phyloP scores from a whole-genome alignment of 2,888 invertebrate genomes.

The Sinotaia quadrata region DNA sequence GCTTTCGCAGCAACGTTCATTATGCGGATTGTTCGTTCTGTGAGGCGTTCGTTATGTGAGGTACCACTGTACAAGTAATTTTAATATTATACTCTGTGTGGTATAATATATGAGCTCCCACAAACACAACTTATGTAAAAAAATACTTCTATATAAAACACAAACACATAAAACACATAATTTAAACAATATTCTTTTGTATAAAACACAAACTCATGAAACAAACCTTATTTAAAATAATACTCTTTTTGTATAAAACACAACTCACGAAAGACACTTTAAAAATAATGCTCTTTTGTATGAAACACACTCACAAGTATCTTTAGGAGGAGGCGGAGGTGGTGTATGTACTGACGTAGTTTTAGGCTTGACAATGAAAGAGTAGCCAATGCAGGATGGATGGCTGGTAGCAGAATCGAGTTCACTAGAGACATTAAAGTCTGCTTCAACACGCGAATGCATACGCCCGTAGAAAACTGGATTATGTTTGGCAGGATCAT shows the following conservation, averaged over 20 bases:
- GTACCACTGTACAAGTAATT: no score
- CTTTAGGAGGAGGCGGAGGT: slow-evolving; percentile 60
- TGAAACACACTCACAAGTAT: slow-evolving; percentile 55
- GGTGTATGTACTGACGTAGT: slow-evolving; percentile 56
- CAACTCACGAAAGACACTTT: neutral
- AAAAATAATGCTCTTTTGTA: neutral
- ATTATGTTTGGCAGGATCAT: slow-evolving; percentile 65
- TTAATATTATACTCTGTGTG: no score
- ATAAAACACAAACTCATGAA: neutral
- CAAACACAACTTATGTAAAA: no score
- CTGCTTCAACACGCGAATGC: slow-evolving; percentile 50
- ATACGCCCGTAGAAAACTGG: slow-evolving; percentile 70
- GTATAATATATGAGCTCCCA: no score
- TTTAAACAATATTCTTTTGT: neutral
- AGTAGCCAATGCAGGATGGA: slow-evolving; percentile 67
- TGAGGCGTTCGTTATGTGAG: no score
- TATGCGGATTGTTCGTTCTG: no score
- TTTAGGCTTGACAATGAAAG: slow-evolving; percentile 64
- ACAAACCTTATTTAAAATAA: neutral
- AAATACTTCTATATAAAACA: no score
- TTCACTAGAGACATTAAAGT: slow-evolving; percentile 57
- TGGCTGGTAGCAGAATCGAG: slow-evolving; percentile 64
- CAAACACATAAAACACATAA: slow-evolving; percentile 6
- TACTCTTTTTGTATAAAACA: neutral
- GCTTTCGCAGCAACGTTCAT: no score